Evolutionary conservation across 2,888 invertebrate genomes (phyloP), one percentile per base, ranked within the genome.

Genomic region (Nomada fabriciana): DNA sequence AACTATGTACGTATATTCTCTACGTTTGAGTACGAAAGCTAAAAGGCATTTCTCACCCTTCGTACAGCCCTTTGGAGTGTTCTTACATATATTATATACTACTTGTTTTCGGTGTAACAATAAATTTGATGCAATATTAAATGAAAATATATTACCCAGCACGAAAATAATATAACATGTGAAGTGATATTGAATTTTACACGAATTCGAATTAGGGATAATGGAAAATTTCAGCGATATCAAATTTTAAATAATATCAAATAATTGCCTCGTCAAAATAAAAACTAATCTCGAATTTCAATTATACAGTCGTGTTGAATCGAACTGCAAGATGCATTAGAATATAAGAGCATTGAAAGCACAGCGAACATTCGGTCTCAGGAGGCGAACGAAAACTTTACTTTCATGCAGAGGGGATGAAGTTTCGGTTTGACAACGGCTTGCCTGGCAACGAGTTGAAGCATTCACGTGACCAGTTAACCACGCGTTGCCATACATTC

Each of bases 361-460:
- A 36, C 36, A 36, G 36, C 7, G 36, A 36, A 36, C 36, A 36
- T 15, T 15, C 25, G 9, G 55, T 65, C 29, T 4, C 20, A 47
- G 2, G 52, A 57, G 53, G 13, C 55, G 42, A 47, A 61, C 23
- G 55, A 74, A 57, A 61, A 43, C 59, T 67, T 53, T 75, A 70
- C 11, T 67, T 47, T 77, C 3, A 57, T 29, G 29, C 29, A 42
- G 36, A 36, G 18, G 20, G 55, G 74, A 61, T 68, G 64, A 75
- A 3, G 18, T 59, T 5, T 43, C 57, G 50, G 42, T 15, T 50
- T 4, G 50, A 36, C 67, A 57, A 77, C 57, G 53, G 59, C 47
- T 78, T 57, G 59, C 47, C 25, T 55, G 25, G 50, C 59, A 60
- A 36, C 63, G 65, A 67, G 36, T 71, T 43, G 67, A 7, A 25